These are phyloP conservation scores for Phortica magna DNA, from an alignment of 2,888 invertebrate genomes.

Conservation along the genomic window DNA sequence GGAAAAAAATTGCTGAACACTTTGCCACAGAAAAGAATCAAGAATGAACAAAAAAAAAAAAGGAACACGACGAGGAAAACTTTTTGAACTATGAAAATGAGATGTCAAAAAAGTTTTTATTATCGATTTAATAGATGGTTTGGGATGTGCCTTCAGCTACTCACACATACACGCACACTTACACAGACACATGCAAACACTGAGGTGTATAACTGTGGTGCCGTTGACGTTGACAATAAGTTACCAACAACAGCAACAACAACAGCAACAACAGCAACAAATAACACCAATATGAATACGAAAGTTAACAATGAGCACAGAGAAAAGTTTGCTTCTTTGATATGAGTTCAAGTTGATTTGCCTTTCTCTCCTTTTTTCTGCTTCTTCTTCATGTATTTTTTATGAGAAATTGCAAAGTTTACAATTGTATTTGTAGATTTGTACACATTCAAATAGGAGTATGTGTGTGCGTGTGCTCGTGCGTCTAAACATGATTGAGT, in stretches of 20 bases:
- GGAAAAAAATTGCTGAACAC: conserved; percentile 14
- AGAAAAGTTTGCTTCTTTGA: conserved; percentile 6
- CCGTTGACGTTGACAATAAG: conserved; percentile 7
- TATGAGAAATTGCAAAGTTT: conserved; percentile 50
- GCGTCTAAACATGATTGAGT: conserved; percentile 41
- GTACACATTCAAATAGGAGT: not conserved
- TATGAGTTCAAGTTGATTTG: not conserved
- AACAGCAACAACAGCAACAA: conserved; percentile 33
- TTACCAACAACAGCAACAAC: conserved; percentile 11
- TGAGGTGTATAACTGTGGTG: not conserved
- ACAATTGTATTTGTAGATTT: conserved; percentile 40
- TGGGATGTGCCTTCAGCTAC: not conserved
- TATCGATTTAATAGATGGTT: conserved; percentile 67
- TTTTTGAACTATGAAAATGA: conserved; percentile 71
- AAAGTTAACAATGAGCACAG: conserved; percentile 24
- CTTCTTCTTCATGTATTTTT: conserved; percentile 6
- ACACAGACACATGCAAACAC: conserved; percentile 8
- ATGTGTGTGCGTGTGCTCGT: not conserved
- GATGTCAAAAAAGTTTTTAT: conserved; percentile 72
- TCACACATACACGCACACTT: not conserved
- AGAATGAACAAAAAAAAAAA: conserved; percentile 45
- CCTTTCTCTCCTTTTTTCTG: too few species aligned
- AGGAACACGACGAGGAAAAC: conserved; percentile 52
- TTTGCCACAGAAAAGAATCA: conserved; percentile 10
- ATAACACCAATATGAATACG: conserved; percentile 45